Evolutionary conservation across 2,888 invertebrate species (phyloP), one percentile per base, ranked within the genome.

Genomic region (Rutpela maculata): DNA sequence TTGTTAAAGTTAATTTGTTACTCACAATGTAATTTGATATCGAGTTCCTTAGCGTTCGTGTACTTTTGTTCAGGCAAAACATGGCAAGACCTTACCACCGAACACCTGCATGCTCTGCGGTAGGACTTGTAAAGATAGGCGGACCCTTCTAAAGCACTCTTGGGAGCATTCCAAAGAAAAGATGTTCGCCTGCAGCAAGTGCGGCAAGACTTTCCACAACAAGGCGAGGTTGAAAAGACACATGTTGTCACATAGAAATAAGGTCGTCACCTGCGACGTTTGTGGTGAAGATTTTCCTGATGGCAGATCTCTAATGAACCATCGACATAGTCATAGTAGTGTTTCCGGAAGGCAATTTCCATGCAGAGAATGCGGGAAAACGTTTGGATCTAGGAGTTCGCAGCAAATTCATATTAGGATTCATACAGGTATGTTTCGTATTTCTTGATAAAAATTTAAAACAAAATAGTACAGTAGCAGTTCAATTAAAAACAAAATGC

Each of bases 401-500:
- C 96, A 96, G 85, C 96, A 96, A 90, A 96, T 96, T 83, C 96
- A 96, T 89, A 93, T 96, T 68, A 93, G 96, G 63, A 96, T 96
- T 82, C 96, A 96, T 87, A 96, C 96, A 0, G 87, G 84, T 83
- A 74, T 22, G 26, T 59, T 59, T 4, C 55, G 9, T 17, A 15
- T 18, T 68, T 12, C n/a, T 55, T 55, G 55, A 2, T 55, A 18
- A 19, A 50, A 10, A 35, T 38, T 1, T 62, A 31, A 26, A 26
- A 3, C 17, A 31, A 26, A n/a, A n/a, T n/a, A n/a, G n/a, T n/a
- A n/a, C n/a, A n/a, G n/a, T n/a, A n/a, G n/a, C n/a, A n/a, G n/a
- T n/a, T n/a, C n/a, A n/a, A n/a, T n/a, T n/a, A n/a, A n/a, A n/a
- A n/a, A n/a, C n/a, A n/a, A n/a, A n/a, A n/a, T n/a, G n/a, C n/a